phyloP scores from a whole-genome alignment of 2,797 vertebrate species.

The Lates japonicus region DNA sequence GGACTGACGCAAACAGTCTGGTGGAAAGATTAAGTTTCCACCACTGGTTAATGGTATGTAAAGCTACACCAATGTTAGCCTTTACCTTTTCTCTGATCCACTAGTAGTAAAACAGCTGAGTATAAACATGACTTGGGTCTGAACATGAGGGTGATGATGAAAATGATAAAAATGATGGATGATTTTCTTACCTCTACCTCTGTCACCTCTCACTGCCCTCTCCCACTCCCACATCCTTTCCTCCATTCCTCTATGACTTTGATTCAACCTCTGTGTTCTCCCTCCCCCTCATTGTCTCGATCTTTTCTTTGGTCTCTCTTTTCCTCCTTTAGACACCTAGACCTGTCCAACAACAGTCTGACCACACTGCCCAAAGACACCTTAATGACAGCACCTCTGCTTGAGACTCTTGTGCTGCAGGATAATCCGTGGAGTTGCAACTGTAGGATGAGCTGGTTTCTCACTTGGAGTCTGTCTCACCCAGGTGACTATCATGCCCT shows the following conservation, averaged over 20 bases:
- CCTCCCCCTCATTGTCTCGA: not conserved
- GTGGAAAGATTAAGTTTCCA: not conserved
- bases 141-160: slow-evolving; percentile 27
- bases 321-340: slow-evolving; percentile 88
- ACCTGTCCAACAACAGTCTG: slow-evolving; percentile 94
- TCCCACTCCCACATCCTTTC: slow-evolving; percentile 19
- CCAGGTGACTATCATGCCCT: slow-evolving; percentile 83
- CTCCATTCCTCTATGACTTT: slow-evolving; percentile 16
- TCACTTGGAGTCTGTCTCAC: slow-evolving; percentile 86
- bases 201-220: slow-evolving; percentile 14
- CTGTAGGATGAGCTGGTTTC: slow-evolving; percentile 90
- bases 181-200: slow-evolving; percentile 21
- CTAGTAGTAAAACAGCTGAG: not conserved
- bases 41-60: slow-evolving; percentile 6
- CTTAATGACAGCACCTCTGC: slow-evolving; percentile 86
- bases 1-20: not conserved
- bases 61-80: not conserved
- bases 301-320: slow-evolving; percentile 18
- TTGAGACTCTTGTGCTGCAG: slow-evolving; percentile 92
- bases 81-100: not conserved
- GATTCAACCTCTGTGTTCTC: slow-evolving; percentile 2
- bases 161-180: slow-evolving; percentile 46
- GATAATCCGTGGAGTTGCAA: slow-evolving; percentile 94
- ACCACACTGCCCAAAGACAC: slow-evolving; percentile 82
- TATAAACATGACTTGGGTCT: not conserved